Conservation (phyloP, 2,113 vertebrate species). For the Alethe diademata region DNA sequence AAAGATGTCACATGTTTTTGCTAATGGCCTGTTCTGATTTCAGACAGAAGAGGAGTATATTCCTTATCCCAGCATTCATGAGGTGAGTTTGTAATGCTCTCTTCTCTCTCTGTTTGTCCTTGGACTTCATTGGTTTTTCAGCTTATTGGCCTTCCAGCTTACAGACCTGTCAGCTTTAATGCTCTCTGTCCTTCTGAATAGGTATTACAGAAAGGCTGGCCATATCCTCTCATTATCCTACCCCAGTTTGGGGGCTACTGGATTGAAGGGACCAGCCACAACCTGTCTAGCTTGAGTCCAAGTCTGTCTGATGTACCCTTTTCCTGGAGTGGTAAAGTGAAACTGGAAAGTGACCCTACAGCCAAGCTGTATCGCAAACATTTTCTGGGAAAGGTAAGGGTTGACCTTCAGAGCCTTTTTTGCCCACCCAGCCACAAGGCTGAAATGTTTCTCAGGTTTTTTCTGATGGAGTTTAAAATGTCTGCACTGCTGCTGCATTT, state of each 20-base stretch:
- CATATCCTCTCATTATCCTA: conserved; percentile 82
- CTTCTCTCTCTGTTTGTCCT: not conserved
- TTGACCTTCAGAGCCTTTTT: not conserved
- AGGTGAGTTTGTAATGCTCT: conserved; percentile 46
- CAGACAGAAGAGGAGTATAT: conserved; percentile 71
- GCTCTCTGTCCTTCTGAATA: conserved; percentile 6
- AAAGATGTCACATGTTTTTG: not conserved
- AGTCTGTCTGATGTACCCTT: conserved; percentile 58
- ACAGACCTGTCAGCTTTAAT: not conserved
- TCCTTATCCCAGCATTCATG: conserved; percentile 70
- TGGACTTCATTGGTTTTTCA: not conserved
- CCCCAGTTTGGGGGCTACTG: conserved; percentile 87
- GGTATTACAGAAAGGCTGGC: conserved; percentile 78
- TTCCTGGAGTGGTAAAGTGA: conserved; percentile 74
- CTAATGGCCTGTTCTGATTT: conserved; percentile 27
- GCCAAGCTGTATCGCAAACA: conserved; percentile 83
- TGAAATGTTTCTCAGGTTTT: not conserved
- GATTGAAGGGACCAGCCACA: conserved; percentile 81
- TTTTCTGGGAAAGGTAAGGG: conserved; percentile 83
- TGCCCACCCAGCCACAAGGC: not conserved
- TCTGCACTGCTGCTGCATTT: not conserved
- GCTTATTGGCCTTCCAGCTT: not conserved
- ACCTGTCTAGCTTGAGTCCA: conserved; percentile 70
- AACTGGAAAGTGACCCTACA: conserved; percentile 85
- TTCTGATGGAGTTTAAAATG: not conserved